Evolutionary conservation across 2,797 vertebrate genomes (phyloP), one percentile per base, ranked within the genome.

Genomic region (Dromococcyx pavoninus): DNA sequence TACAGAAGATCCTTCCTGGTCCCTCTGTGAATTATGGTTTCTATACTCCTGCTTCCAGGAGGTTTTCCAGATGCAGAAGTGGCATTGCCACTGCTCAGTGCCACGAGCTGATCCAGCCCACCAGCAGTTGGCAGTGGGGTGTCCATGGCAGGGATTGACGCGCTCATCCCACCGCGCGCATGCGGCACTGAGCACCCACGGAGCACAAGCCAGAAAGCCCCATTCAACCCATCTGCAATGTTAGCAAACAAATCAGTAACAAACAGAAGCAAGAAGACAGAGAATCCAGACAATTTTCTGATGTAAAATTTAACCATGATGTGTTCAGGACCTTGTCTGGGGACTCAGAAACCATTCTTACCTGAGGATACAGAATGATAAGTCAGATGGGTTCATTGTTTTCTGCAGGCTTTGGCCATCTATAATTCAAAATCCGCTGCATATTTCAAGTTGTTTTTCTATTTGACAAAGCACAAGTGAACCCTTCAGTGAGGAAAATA

Each of bases 111-210:
- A 44, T 24, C 10, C 69, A 73, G 15, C 19, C 17, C 53, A 15
- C 17, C 19, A 48, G 67, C 74, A 64, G 33, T 25, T 0, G 1
- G 32, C 30, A 66, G 13, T 3, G 0, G 0, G 5, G 39, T 50
- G 13, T 13, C 9, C 0, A 0, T 17, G 35, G 18, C 39, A 84
- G 73, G n/a, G n/a, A n/a, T n/a, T n/a, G n/a, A n/a, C n/a, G n/a
- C n/a, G n/a, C n/a, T n/a, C n/a, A n/a, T n/a, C n/a, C n/a, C n/a
- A n/a, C n/a, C n/a, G n/a, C n/a, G n/a, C n/a, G n/a, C n/a, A n/a
- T n/a, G n/a, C n/a, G n/a, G n/a, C n/a, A n/a, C n/a, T n/a, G n/a
- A n/a, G n/a, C n/a, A n/a, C n/a, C n/a, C n/a, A n/a, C n/a, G n/a
- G n/a, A n/a, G n/a, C n/a, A n/a, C n/a, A n/a, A n/a, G n/a, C n/a